Percentiles rank a stretch among this genome's conserved stretches.
Evolutionary conservation across 2,113 vertebrate species (phyloP).

Genomic region (Pithys albifrons): DNA sequence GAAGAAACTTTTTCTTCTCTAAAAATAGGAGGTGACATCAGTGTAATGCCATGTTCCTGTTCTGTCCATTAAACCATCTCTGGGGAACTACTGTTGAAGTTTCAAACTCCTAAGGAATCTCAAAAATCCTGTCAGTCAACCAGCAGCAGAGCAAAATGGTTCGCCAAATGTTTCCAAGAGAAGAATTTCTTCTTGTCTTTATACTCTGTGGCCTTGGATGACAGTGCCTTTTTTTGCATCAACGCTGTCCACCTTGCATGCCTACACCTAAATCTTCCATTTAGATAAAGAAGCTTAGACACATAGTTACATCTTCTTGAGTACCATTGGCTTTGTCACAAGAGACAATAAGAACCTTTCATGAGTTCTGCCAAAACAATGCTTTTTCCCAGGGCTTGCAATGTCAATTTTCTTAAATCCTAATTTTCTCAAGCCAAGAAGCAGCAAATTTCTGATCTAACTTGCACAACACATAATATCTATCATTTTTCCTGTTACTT

Average conservation of each 20-base stretch:
- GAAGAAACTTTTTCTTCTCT: background rate
- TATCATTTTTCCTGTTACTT: background rate
- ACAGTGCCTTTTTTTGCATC: background rate
- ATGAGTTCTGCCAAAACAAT: background rate
- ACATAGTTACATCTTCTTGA: background rate
- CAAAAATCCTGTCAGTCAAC: background rate
- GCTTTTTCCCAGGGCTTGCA: background rate
- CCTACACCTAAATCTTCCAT: background rate
- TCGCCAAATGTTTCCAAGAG: background rate
- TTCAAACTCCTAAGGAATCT: background rate
- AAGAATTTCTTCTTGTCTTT: background rate
- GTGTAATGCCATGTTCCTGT: background rate
- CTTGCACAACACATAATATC: background rate
- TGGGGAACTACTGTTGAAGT: background rate
- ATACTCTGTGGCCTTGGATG: fast-evolving
- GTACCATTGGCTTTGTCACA: background rate
- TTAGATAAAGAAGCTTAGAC: background rate
- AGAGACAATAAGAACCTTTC: background rate
- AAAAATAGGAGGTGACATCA: background rate
- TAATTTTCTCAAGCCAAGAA: background rate
- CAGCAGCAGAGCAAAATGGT: background rate
- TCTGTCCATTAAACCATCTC: background rate
- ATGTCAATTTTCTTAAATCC: background rate
- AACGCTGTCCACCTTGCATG: background rate
- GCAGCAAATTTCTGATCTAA: background rate